Evolutionary conservation across 2,888 invertebrate genomes (phyloP).

Genomic region (Agrochola litura): DNA sequence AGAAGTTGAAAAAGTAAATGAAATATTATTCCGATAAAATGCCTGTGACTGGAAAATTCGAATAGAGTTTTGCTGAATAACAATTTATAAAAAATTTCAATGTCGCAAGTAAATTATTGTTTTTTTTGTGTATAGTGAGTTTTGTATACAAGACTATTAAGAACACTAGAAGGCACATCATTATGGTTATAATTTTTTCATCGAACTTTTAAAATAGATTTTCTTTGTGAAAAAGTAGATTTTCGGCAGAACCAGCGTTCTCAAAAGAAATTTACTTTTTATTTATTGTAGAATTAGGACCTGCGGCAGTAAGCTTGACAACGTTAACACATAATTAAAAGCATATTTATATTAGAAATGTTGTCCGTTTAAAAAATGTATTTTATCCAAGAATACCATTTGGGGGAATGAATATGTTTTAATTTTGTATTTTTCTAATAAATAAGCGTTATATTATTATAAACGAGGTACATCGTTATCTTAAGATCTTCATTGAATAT

Average conservation of each 20-base stretch:
- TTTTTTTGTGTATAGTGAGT: conserved; percentile 29
- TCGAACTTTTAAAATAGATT: conserved; percentile 15
- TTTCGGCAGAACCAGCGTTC: not conserved
- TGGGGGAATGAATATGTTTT: not conserved
- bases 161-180: not conserved
- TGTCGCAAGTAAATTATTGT: conserved; percentile 35
- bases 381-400: not conserved
- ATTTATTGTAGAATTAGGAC: not conserved
- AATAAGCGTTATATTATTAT: not conserved
- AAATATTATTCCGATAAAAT: conserved; percentile 51
- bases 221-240: not conserved
- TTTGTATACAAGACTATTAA: conserved; percentile 11
- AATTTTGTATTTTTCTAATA: not conserved
- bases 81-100: conserved; percentile 28
- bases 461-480: not conserved
- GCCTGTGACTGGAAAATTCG: conserved; percentile 27
- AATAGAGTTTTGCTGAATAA: conserved; percentile 33
- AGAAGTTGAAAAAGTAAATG: conserved; percentile 33
- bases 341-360: not conserved
- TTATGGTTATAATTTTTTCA: conserved; percentile 25
- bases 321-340: too few species aligned
- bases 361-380: not conserved
- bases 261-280: not conserved
- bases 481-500: not conserved
- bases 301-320: not conserved